These are phyloP conservation scores for Sanderia malayensis DNA, from an alignment of 30 jellyfish, hydroid and myxozoan genomes.

Conservation along the genomic window DNA sequence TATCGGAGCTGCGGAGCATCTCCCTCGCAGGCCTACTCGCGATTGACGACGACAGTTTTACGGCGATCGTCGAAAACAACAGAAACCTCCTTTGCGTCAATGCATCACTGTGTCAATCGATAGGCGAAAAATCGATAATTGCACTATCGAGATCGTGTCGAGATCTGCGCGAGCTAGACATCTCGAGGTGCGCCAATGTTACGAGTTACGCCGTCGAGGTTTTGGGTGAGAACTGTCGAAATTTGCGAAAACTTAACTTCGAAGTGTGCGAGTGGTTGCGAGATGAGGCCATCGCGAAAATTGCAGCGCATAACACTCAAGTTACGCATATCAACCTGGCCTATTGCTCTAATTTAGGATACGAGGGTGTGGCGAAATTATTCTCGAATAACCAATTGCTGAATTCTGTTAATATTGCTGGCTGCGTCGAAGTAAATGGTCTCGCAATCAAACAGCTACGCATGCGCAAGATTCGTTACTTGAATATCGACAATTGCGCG, in stretches of 20 bases:
- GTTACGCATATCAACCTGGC: constrained; percentile 16
- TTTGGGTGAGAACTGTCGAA: constrained; percentile 7
- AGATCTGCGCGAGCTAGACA: not conserved
- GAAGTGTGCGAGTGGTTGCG: constrained; percentile 28
- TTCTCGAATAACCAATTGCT: not conserved
- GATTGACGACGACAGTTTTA: constrained; percentile 12
- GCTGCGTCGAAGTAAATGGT: constrained; percentile 8
- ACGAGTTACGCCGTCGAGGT: constrained; percentile 8
- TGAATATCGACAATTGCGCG: constrained; percentile 9
- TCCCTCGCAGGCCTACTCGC: constrained; percentile 16
- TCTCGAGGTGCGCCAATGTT: constrained; percentile 14
- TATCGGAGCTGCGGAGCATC: constrained; percentile 1
- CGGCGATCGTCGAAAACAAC: not conserved
- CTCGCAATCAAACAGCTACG: not conserved
- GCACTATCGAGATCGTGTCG: constrained; percentile 7
- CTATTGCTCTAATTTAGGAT: constrained; percentile 15
- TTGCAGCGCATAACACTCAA: constrained; percentile 10
- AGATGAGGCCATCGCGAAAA: not conserved
- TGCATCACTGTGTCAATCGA: constrained; percentile 23
- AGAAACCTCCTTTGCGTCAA: not conserved
- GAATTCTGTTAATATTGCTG: constrained; percentile 15
- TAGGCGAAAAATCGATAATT: constrained; percentile 16
- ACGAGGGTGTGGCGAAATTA: constrained; percentile 5
- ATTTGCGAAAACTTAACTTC: constrained; percentile 6
- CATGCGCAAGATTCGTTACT: constrained; percentile 3